These are phyloP conservation scores for Rapana venosa DNA, from an alignment of 2,888 invertebrate species.

Conservation along the genomic window DNA sequence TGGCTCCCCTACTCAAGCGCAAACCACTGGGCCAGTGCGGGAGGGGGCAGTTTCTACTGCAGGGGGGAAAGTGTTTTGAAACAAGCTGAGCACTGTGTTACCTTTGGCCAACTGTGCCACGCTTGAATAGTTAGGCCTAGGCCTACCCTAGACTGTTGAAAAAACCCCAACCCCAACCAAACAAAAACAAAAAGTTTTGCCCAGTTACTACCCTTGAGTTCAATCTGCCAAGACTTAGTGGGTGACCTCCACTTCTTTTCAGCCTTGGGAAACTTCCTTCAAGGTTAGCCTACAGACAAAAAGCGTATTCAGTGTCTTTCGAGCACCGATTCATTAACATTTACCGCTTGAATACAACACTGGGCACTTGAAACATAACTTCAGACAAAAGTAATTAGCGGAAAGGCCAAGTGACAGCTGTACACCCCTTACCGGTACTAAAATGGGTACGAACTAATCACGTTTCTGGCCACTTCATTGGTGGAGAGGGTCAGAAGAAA, in stretches of 20 bases:
- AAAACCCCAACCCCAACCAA: background rate
- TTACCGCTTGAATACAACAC: background rate
- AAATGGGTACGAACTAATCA: constrained; percentile 21
- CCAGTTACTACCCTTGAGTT: background rate
- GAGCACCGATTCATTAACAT: background rate
- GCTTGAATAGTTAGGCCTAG: too few relatives aligned
- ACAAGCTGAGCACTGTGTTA: background rate
- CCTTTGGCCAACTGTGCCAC: background rate
- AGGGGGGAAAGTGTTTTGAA: too few relatives aligned
- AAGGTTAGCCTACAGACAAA: background rate
- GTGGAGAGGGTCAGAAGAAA: background rate
- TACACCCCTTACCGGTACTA: background rate
- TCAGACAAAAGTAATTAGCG: background rate
- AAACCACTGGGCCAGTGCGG: background rate
- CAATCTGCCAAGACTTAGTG: background rate
- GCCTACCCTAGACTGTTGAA: background rate
- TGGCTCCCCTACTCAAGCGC: constrained; percentile 25
- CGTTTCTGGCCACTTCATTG: background rate
- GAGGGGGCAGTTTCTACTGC: too few relatives aligned
- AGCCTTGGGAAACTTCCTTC: background rate
- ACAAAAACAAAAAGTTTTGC: background rate
- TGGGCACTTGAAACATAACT: background rate
- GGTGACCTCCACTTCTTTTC: constrained; percentile 14
- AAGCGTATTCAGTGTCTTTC: background rate
- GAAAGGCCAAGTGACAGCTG: background rate